Base-by-base conservation (phyloP, 2,888 invertebrate species). In the Platycnemis pennipes region DNA sequence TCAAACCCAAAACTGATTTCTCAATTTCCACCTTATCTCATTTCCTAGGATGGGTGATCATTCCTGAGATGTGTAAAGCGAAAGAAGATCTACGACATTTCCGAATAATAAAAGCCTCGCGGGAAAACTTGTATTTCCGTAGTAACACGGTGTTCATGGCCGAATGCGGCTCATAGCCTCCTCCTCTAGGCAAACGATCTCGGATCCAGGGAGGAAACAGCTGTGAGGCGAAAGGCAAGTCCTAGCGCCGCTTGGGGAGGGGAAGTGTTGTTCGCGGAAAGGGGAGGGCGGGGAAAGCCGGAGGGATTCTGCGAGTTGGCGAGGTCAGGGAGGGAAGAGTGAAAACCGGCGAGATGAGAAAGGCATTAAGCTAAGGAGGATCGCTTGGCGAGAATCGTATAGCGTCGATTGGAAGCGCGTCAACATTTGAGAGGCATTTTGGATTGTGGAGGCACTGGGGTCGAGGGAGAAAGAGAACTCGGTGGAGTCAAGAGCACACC, bases 131-230 rank as follows among this genome's bases (percentile, higher is more conserved):
- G 7, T n/a, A 37, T 77, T 42, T 91, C 44, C 37, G 26, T 19
- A n/a, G 91, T 19, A 45, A 88, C 46, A 46, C n/a, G 46, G 63
- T 44, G 91, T 63, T 63, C 69, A 56, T 44, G 44, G 91, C 91
- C 91, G 56, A 56, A 77, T 31, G 77, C 89, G 42, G 87, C 77
- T 77, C 45, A 45, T 87, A 45, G 87, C 45, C 87, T 45, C 87
- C 19, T 46, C 87, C 16, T n/a, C n/a, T 11, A n/a, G 45, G 87
- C n/a, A 87, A 46, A 46, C 45, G 87, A 46, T 46, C 45, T 8
- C 45, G 87, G 45, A 46, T 22, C 45, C 26, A 26, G 87, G 22
- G 44, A 13, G 46, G n/a, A 46, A 87, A 87, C 87, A 87, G 87
- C 87, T 87, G 87, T 45, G 86, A 44, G 86, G n/a, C n/a, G n/a